A percentile compares a stretch with the other conserved stretches of the same genome.
phyloP scores from a whole-genome alignment of 2,113 vertebrate genomes.

The Terrapene triunguis region DNA sequence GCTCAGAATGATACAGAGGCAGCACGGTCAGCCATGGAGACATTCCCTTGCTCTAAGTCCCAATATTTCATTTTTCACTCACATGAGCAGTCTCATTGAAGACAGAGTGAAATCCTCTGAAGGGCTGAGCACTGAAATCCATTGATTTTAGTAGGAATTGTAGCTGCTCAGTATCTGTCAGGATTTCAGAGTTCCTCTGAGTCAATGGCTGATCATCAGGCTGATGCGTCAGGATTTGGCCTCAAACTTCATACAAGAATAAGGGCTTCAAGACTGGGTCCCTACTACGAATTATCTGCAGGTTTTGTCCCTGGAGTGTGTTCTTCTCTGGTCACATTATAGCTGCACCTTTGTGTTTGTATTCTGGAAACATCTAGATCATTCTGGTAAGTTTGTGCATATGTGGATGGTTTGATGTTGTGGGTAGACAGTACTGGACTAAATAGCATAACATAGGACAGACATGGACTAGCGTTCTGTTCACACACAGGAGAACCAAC shows the following conservation, averaged over 20 bases:
- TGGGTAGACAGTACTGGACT: background rate
- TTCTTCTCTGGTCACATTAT: background rate
- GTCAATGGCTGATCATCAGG: background rate
- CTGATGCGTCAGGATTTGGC: background rate
- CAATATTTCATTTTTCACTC: background rate
- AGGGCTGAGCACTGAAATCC: background rate
- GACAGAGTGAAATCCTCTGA: background rate
- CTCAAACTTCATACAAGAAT: conserved; percentile 34
- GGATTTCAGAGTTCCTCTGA: background rate
- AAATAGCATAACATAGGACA: background rate
- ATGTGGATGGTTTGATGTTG: background rate
- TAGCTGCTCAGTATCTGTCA: conserved; percentile 26
- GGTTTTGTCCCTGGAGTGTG: background rate
- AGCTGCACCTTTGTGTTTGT: conserved; percentile 3
- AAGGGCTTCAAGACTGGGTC: conserved; percentile 14
- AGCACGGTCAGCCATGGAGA: background rate
- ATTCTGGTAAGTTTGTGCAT: background rate
- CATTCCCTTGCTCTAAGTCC: background rate
- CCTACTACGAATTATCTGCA: background rate
- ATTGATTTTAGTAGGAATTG: conserved; percentile 47
- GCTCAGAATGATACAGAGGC: rapidly evolving
- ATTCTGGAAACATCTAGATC: conserved; percentile 1
- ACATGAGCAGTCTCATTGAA: background rate
- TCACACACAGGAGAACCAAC: background rate
- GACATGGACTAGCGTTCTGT: background rate